Evolutionary conservation across 2,888 invertebrate species (phyloP).

Genomic region (Andrena haemorrhoa): DNA sequence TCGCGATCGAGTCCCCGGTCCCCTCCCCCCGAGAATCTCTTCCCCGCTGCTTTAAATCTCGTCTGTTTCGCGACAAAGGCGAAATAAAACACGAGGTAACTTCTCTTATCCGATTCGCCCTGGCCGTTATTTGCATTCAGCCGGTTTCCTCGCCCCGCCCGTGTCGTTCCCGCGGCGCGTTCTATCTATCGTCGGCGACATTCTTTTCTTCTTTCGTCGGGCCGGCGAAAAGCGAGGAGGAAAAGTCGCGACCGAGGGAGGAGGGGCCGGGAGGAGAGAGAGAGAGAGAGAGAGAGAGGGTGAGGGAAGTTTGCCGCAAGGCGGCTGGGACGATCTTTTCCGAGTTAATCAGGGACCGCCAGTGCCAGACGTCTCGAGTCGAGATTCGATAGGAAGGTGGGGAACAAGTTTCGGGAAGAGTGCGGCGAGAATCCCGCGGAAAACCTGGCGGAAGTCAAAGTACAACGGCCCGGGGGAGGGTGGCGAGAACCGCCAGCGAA

Average conservation of each 20-base stretch:
- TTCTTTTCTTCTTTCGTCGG: conserved; percentile 53
- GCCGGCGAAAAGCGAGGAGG: conserved; percentile 20
- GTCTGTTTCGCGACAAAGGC: conserved; percentile 47
- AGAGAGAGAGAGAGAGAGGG: conserved; percentile 31
- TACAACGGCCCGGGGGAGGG: not conserved
- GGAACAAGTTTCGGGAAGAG: conserved; percentile 61
- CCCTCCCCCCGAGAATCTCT: too few relatives aligned
- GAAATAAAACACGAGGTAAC: conserved; percentile 64
- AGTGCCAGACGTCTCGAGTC: conserved; percentile 80
- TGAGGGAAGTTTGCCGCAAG: conserved; percentile 71
- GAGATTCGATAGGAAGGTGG: conserved; percentile 66
- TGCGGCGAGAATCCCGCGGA: conserved; percentile 49
- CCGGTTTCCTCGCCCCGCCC: conserved; percentile 29
- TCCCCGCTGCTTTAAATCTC: conserved; percentile 3
- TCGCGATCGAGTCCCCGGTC: not conserved
- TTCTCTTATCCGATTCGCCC: conserved; percentile 64
- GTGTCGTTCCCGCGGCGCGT: conserved; percentile 23
- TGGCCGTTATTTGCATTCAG: conserved; percentile 76
- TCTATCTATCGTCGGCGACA: conserved; percentile 43
- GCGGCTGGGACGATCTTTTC: conserved; percentile 74
- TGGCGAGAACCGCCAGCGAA: conserved; percentile 19
- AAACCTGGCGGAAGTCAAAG: conserved; percentile 45
- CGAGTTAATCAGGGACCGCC: conserved; percentile 82
- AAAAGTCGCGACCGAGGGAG: conserved; percentile 9
- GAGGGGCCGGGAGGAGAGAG: conserved; percentile 13